Evolutionary conservation across 2,888 invertebrate species (phyloP), one percentile per base, ranked within the genome.

Genomic region (Drosophila testacea): DNA sequence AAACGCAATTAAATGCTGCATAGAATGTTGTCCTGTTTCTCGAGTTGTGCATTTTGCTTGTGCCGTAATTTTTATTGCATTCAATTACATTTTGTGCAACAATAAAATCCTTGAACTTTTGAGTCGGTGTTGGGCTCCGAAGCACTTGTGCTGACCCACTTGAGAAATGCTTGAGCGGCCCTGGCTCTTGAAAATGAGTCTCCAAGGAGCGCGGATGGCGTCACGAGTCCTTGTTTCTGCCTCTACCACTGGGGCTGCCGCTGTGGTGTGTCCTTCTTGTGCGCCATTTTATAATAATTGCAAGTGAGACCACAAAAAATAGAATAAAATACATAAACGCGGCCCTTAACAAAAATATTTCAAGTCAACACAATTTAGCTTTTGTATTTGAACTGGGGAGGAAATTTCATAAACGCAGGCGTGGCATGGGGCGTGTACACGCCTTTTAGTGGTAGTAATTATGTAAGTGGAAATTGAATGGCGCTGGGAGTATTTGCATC

Each of bases 251-350:
- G 44, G 44, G 10, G 42, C 16, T 52, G 44, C 41, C n/a, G 16
- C 60, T 27, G 57, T 44, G n/a, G 22, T 39, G 44, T 47, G 81
- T 73, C 71, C 85, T 88, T 88, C 77, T 69, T 65, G 66, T 68
- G 66, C 78, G 86, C 69, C 88, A 78, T 88, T 88, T 83, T 83
- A 83, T 80, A 83, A 85, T 83, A 88, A 88, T 85, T 85, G 88
- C 86, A 78, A 71, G 75, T 51, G 76, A 64, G 64, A 85, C 78
- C 72, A 63, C 82, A 54, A 82, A 87, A 66, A 81, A 44, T 16
- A 36, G 42, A 44, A 67, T 38, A 39, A 56, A 39, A 34, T 30
- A 52, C 48, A 72, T 56, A 52, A 75, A 50, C 44, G 77, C 75
- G 67, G 68, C 75, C 69, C 86, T 71, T 75, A 85, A 73, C 72